A percentile compares a stretch with the other conserved stretches of the same genome.
These are phyloP conservation scores for Chelon auratus DNA, from an alignment of 2,797 vertebrate genomes.

Conservation along the genomic window DNA sequence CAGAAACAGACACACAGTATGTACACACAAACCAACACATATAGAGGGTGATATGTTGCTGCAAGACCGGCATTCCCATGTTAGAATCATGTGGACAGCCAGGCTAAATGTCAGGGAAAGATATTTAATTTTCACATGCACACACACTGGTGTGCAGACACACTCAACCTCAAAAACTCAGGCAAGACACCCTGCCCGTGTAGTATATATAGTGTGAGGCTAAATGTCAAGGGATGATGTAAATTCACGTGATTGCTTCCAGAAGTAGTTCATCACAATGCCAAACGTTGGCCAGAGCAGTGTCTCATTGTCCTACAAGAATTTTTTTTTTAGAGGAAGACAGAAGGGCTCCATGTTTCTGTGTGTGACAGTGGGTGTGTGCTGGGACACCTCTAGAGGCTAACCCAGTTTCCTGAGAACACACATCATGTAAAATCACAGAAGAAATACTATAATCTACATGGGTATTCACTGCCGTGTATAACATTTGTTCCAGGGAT, in stretches of 20 bases:
- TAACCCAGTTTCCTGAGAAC: slow-evolving; percentile 33
- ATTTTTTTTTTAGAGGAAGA: slow-evolving; percentile 30
- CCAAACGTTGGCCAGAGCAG: slow-evolving; percentile 51
- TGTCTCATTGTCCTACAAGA: slow-evolving; percentile 61
- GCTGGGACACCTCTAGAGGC: slow-evolving; percentile 7
- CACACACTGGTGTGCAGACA: slow-evolving; percentile 28
- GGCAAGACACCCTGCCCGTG: slow-evolving; percentile 54
- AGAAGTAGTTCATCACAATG: slow-evolving; percentile 76
- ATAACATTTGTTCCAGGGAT: slow-evolving; percentile 9
- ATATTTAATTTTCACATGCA: slow-evolving; percentile 71
- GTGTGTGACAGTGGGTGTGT: slow-evolving; percentile 1
- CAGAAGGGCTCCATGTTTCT: slow-evolving; percentile 12
- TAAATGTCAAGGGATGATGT: slow-evolving; percentile 83
- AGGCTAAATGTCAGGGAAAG: slow-evolving; percentile 78
- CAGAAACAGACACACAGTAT: slow-evolving; percentile 50
- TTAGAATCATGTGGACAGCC: slow-evolving; percentile 67
- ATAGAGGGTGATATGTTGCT: slow-evolving; percentile 62
- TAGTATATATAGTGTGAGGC: slow-evolving; percentile 70
- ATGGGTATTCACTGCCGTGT: slow-evolving; percentile 6
- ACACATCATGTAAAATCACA: neutral
- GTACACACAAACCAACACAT: slow-evolving; percentile 23
- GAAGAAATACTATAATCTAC: slow-evolving; percentile 15
- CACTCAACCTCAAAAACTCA: slow-evolving; percentile 37
- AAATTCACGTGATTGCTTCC: slow-evolving; percentile 80
- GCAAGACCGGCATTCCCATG: slow-evolving; percentile 73